phyloP scores from a whole-genome alignment of 2,888 invertebrate species.

The Aricia artaxerxes region DNA sequence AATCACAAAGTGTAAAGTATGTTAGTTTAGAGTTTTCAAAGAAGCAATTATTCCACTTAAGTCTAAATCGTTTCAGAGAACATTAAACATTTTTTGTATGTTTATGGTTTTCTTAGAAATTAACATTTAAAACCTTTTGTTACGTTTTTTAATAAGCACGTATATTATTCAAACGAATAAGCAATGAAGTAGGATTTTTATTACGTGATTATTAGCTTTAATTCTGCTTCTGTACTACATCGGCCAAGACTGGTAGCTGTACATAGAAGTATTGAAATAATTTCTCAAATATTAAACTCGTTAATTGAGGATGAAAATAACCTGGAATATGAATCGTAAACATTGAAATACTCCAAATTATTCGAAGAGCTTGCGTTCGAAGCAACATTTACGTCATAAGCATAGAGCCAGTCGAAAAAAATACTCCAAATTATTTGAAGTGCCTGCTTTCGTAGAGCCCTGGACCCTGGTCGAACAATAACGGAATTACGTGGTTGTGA shows the following conservation, averaged over 20 bases:
- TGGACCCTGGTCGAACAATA: too few species aligned
- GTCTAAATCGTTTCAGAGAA: constrained; percentile 22
- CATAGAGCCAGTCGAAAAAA: too few species aligned
- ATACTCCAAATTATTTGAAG: too few species aligned
- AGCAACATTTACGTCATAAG: too few species aligned
- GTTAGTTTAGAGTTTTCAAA: neutral
- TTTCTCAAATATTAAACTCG: too few species aligned
- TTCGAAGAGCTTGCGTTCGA: too few species aligned
- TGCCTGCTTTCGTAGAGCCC: too few species aligned
- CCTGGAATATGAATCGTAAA: neutral
- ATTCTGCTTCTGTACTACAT: too few species aligned
- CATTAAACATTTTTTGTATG: constrained; percentile 7
- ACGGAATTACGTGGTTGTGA: too few species aligned
- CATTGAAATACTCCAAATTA: neutral
- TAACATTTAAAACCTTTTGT: constrained; percentile 9
- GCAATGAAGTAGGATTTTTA: neutral
- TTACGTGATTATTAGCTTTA: too few species aligned
- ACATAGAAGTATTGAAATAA: too few species aligned
- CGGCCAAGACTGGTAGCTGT: too few species aligned
- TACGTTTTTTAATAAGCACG: constrained; percentile 37
- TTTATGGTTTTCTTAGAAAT: constrained; percentile 21
- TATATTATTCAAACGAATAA: neutral
- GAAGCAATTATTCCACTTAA: neutral
- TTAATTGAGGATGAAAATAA: neutral
- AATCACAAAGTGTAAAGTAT: neutral